Evolutionary conservation across 53 echinoderm and acorn worm genomes (phyloP).

Genomic region (Patiria pectinifera): DNA sequence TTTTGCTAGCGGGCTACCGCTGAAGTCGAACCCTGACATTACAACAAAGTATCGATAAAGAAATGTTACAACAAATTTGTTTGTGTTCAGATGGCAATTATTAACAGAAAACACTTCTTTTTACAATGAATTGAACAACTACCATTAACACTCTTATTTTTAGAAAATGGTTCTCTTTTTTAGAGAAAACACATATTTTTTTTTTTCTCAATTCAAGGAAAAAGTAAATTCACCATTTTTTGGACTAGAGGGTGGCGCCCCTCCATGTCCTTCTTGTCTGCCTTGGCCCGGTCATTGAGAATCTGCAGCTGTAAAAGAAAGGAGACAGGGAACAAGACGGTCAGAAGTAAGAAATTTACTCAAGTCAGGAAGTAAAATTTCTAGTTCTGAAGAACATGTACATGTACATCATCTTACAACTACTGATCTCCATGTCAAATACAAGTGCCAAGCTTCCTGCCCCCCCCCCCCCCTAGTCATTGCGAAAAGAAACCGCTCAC

Average conservation of each 20-base stretch:
- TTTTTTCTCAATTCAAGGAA: not conserved
- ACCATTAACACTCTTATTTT: no score
- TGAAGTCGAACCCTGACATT: no score
- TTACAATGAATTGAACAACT: no score
- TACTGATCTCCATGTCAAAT: not conserved
- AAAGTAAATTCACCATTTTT: constrained; percentile 77
- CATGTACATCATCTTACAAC: not conserved
- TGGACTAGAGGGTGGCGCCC: constrained; percentile 80
- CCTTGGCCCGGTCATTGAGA: constrained; percentile 76
- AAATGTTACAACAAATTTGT: no score
- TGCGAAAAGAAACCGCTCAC: not conserved
- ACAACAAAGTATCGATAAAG: no score
- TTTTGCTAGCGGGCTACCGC: no score
- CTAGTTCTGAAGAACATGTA: not conserved
- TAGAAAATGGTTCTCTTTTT: not conserved
- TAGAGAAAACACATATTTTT: not conserved
- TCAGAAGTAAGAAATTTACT: not conserved
- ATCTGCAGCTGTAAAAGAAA: constrained; percentile 67
- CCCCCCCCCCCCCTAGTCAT: not conserved
- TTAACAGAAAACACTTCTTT: no score
- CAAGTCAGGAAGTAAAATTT: not conserved
- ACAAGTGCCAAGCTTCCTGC: not conserved
- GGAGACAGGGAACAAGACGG: constrained; percentile 30
- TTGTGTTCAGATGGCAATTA: no score
- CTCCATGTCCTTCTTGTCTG: constrained; percentile 94